Conservation (phyloP, 1,140 invertebrate genomes). For the Pseudachorutes palmiensis region DNA sequence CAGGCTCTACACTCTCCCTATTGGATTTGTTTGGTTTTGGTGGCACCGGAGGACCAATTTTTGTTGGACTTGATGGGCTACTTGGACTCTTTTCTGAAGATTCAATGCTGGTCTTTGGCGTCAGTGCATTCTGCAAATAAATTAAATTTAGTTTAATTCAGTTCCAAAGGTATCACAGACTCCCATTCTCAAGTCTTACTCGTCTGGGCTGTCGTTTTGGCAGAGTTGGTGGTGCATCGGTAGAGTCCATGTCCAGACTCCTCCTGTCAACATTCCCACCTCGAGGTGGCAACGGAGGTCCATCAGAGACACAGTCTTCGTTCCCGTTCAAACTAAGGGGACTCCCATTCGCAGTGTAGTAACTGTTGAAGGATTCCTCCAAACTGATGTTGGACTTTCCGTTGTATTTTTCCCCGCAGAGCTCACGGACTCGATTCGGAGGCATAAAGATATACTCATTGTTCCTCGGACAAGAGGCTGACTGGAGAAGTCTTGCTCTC, state of each 20-base stretch:
- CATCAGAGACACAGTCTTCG: neutral
- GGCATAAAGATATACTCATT: conserved; percentile 34
- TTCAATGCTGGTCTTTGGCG: neutral
- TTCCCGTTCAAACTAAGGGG: neutral
- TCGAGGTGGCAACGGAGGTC: conserved; percentile 21
- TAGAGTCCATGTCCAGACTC: neutral
- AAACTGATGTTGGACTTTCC: neutral
- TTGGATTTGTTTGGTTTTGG: conserved; percentile 27
- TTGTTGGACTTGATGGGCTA: neutral
- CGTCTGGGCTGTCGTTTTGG: conserved; percentile 23
- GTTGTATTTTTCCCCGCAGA: conserved; percentile 7
- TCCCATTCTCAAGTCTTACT: no score
- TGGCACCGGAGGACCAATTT: conserved; percentile 30
- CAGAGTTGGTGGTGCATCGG: conserved; percentile 21
- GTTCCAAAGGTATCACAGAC: no score
- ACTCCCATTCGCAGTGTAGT: neutral
- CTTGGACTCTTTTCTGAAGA: neutral
- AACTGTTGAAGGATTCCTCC: neutral
- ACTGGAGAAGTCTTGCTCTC: neutral
- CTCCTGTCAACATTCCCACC: neutral
- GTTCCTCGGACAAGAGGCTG: neutral
- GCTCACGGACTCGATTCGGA: conserved; percentile 28
- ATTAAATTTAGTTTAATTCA: neutral
- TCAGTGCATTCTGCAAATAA: conserved; percentile 2
- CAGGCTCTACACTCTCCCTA: neutral